Evolutionary conservation across 2,797 vertebrate species (phyloP), one percentile per base, ranked within the genome.

Genomic region (Neopelma chrysocephalum): DNA sequence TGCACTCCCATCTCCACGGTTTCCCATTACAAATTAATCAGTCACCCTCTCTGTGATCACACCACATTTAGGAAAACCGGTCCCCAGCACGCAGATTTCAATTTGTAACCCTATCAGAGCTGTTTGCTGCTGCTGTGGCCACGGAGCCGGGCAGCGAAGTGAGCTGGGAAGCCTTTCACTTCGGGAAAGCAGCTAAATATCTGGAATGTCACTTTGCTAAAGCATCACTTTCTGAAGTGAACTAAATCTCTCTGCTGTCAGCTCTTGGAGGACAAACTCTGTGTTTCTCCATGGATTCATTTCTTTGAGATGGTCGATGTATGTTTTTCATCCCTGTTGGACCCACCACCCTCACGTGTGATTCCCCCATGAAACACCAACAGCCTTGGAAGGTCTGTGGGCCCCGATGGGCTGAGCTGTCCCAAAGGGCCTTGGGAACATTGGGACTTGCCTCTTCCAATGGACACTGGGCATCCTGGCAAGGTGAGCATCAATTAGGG

Each of bases 171-270:
- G 76, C 70, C 88, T 83, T 90, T 86, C 76, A 61, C 27, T 40
- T 85, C 0, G 0, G 14, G 85, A 68, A 69, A 92, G 36, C 65
- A 21, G 25, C 51, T 93, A 68, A 94, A 91, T 94, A 94, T 78
- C 25, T 43, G 65, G 60, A 86, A 57, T 81, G 94, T 86, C 95
- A 83, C 90, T 96, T 94, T 22, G 69, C 34, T 27, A 38, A 57
- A 86, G 88, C 14, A 26, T 96, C 94, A 80, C 89, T 92, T 47
- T 11, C 92, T 90, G 88, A 76, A 92, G 87, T 61, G 93, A 92
- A 50, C 60, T 88, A 66, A 82, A 91, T 53, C 79, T 45, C 76
- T 18, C 45, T 5, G 1, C 20, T 53, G 71, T 75, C 89, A 73
- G 68, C 60, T 80, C 71, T 53, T 68, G 84, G 64, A 94, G 60